phyloP scores from a whole-genome alignment of 2,113 vertebrate species.

The Cisticola juncidis region DNA sequence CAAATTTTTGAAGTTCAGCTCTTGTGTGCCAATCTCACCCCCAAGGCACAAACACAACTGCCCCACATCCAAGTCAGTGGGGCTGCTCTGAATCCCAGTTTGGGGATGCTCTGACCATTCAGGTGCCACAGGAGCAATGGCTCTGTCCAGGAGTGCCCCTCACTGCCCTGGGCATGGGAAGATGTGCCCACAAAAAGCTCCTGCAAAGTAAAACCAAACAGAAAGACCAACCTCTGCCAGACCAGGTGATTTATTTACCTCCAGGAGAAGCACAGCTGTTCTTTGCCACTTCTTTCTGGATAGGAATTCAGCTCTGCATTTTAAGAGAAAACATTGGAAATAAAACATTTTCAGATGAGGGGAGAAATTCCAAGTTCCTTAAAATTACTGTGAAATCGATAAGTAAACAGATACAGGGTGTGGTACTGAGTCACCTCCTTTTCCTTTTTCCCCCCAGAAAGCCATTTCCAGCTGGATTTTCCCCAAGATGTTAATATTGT shows the following conservation, averaged over 20 bases:
- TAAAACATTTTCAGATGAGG: background rate
- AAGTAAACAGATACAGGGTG: background rate
- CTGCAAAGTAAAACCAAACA: background rate
- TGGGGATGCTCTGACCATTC: background rate
- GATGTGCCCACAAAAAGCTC: background rate
- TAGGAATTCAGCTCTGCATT: background rate
- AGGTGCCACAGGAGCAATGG: accelerated
- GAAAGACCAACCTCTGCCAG: background rate
- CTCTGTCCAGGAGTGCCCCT: background rate
- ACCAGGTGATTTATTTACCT: background rate
- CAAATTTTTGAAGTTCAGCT: background rate
- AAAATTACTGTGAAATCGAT: background rate
- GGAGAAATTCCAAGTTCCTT: background rate
- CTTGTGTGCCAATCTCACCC: background rate
- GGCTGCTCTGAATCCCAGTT: background rate
- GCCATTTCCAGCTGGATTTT: slow-evolving; percentile 49
- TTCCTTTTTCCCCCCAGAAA: background rate
- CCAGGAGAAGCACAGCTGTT: background rate
- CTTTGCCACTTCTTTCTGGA: background rate
- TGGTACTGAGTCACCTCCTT: background rate
- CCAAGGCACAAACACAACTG: background rate
- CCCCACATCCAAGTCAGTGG: background rate
- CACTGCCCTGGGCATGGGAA: background rate
- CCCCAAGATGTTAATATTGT: slow-evolving; percentile 29
- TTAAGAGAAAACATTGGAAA: background rate